Conservation (phyloP, 2,113 vertebrate species). For the Microtus montanus region DNA sequence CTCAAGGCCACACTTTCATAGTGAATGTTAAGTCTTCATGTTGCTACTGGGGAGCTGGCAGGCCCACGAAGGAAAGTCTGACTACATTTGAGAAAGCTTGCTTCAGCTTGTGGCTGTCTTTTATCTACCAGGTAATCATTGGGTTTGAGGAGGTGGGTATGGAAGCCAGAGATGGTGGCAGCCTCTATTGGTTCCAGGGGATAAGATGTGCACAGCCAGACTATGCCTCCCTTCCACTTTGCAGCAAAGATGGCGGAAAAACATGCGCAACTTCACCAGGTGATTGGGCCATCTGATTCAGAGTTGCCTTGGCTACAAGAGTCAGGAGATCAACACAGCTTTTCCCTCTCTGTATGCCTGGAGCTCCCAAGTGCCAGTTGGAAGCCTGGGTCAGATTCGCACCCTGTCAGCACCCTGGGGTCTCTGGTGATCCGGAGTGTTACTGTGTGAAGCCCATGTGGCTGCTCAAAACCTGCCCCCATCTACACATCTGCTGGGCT, state of each 20-base stretch:
- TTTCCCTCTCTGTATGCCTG: background rate
- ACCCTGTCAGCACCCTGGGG: background rate
- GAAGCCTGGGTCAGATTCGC: conserved; percentile 18
- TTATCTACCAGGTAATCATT: background rate
- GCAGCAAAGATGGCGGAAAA: background rate
- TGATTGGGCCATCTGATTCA: background rate
- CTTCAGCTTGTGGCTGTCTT: background rate
- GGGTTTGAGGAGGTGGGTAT: accelerated
- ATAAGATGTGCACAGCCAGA: accelerated
- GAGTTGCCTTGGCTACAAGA: conserved; percentile 30
- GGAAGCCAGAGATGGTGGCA: accelerated
- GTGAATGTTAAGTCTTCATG: background rate
- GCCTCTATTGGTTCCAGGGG: background rate
- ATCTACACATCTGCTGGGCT: background rate
- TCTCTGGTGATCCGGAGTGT: background rate
- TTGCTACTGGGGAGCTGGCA: background rate
- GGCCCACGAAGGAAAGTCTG: background rate
- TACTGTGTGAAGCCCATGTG: background rate
- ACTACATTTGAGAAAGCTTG: background rate
- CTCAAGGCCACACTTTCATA: background rate
- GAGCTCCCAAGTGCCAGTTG: conserved; percentile 27
- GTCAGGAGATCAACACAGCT: background rate
- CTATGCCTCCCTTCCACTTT: background rate
- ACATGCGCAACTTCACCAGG: background rate
- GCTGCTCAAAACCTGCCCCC: conserved; percentile 24